These are phyloP conservation scores for Clarias pachynema DNA, from an alignment of 2,797 vertebrate species.

Conservation along the genomic window DNA sequence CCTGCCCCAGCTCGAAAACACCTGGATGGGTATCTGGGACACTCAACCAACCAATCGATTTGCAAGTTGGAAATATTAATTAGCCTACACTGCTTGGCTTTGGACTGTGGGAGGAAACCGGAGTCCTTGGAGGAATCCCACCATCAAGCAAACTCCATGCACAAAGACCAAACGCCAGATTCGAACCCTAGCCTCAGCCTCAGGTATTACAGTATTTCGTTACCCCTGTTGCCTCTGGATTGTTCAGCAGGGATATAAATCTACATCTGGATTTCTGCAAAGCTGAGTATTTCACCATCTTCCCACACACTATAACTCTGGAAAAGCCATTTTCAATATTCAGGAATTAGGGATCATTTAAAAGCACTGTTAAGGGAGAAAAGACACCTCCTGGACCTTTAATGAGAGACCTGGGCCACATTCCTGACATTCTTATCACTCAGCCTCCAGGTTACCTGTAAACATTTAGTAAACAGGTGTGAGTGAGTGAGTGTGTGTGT, in stretches of 20 bases:
- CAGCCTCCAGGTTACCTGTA: conserved; percentile 51
- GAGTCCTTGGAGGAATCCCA: too few species aligned
- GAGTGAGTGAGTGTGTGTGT: neutral
- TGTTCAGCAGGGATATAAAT: neutral
- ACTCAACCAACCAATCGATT: too few species aligned
- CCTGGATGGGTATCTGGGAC: too few species aligned
- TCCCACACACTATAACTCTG: conserved; percentile 18
- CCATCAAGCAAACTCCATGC: too few species aligned
- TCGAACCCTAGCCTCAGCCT: neutral
- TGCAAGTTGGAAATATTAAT: too few species aligned
- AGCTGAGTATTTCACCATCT: neutral
- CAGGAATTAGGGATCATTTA: neutral
- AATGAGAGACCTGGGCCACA: conserved; percentile 46
- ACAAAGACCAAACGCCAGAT: too few species aligned
- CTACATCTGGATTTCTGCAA: neutral
- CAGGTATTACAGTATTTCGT: neutral
- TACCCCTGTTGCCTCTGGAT: neutral
- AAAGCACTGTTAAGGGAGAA: neutral
- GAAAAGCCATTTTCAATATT: conserved; percentile 44
- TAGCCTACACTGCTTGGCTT: too few species aligned
- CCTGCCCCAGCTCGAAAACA: too few species aligned
- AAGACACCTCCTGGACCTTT: neutral
- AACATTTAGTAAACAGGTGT: conserved; percentile 55
- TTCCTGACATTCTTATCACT: conserved; percentile 52
- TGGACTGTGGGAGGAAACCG: too few species aligned